Evolutionary conservation across 2,888 invertebrate genomes (phyloP), one percentile per base, ranked within the genome.

Genomic region (Alsophila aescularia): DNA sequence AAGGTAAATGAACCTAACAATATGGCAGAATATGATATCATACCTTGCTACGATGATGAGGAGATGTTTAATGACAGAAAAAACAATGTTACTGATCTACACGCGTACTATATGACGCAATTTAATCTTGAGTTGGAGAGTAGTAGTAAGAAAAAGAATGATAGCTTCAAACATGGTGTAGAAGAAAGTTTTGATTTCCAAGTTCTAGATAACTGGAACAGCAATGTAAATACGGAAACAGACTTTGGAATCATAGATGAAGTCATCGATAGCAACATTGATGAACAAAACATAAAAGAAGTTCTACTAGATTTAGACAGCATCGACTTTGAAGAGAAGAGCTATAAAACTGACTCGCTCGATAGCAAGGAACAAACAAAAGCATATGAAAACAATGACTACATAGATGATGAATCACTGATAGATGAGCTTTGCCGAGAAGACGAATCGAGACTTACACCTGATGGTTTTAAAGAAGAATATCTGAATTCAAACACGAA

Each of bases 41-140:
- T 88, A 75, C 77, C 85, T 66, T 77, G 78, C 45, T 87, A 87
- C 60, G 87, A 87, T 3, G 84, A 87, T 13, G 83, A 84, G 10
- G 84, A 85, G 60, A 64, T 90, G 52, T 89, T 89, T 43, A 82
- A 79, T 64, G 84, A 85, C 21, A 85, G 70, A 73, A 84, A 72
- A 52, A 85, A 87, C 12, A 83, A 72, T 35, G 84, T 87, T 9
- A 84, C 85, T 60, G 92, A 92, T 59, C 72, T 92, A 55, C 92
- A 92, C 58, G 87, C 90, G 3, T 92, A 91, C 59, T 92, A 91
- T 60, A 92, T 92, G 87, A 80, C 90, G 24, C 90, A 92, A 60
- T 92, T 92, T 40, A 92, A 91, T 77, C 62, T 92, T 52, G 92
- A 92, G 77, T 58, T 92, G 60, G 92, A 92, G 64, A 89, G 89